phyloP scores from a whole-genome alignment of 1,140 invertebrate genomes.

The Bombus turneri region DNA sequence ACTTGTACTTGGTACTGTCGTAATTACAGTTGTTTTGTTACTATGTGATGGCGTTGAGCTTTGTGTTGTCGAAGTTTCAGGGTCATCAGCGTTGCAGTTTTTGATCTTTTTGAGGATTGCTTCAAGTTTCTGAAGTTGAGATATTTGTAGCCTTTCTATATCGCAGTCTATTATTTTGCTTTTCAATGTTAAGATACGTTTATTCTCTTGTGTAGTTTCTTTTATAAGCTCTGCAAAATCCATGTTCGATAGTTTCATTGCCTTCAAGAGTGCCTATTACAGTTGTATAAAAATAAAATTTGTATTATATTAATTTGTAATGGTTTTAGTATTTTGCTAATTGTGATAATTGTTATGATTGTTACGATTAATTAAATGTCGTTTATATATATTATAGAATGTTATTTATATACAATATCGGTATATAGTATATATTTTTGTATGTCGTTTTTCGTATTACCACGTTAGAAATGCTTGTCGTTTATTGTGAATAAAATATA shows the following conservation, averaged over 20 bases:
- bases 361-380: no score
- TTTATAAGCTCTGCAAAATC: rapidly evolving
- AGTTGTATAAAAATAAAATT: not conserved
- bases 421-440: no score
- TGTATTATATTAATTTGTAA: not conserved
- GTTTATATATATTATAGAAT: no score
- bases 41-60: rapidly evolving
- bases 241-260: rapidly evolving
- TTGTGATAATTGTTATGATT: no score
- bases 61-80: no score
- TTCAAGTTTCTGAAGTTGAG: rapidly evolving
- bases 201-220: rapidly evolving
- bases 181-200: rapidly evolving
- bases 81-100: rapidly evolving
- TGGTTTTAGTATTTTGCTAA: not conserved
- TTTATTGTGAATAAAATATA: no score
- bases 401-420: no score
- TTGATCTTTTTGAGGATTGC: no score
- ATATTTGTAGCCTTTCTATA: no score
- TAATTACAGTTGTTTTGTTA: not conserved
- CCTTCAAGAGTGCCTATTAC: rapidly evolving
- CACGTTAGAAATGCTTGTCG: no score
- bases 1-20: no score
- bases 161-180: rapidly evolving
- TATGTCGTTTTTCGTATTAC: no score